Conservation (phyloP, 2,797 vertebrate genomes). For the Syndactyla subalaris region DNA sequence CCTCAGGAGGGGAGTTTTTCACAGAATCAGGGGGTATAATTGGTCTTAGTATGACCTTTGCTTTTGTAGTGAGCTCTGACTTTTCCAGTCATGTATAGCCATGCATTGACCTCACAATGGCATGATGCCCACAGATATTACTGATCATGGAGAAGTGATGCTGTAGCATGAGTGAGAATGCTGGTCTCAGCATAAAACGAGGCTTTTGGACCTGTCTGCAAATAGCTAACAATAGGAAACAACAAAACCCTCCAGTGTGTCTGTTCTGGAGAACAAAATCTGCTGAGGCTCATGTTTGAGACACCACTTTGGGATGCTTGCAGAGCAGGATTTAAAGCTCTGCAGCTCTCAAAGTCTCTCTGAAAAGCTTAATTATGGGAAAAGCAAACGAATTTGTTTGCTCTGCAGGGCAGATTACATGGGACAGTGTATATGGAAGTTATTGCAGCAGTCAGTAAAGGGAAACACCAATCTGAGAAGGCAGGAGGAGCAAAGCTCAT, state of each 20-base stretch:
- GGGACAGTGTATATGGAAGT: background rate
- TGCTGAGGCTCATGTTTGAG: constrained; percentile 23
- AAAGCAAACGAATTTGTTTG: background rate
- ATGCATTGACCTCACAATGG: background rate
- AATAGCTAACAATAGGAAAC: constrained; percentile 31
- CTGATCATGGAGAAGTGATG: background rate
- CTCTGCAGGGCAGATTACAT: background rate
- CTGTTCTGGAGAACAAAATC: constrained; percentile 27
- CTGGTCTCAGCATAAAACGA: constrained; percentile 7
- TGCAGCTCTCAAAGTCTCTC: background rate
- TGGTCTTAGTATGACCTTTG: background rate
- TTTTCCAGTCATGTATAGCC: background rate
- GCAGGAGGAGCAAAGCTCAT: background rate
- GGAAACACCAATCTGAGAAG: background rate
- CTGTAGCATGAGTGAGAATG: background rate
- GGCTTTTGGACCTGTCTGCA: constrained; percentile 24
- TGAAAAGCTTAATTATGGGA: constrained; percentile 24
- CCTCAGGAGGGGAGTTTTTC: background rate
- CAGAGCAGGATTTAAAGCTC: constrained; percentile 34
- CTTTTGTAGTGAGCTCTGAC: background rate
- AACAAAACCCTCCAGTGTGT: constrained; percentile 3
- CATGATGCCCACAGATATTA: background rate
- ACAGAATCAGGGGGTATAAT: background rate
- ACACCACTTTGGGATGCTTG: background rate
- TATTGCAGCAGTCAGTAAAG: background rate